Evolutionary conservation across 2,113 vertebrate genomes (phyloP).

Genomic region (Pampusana beccarii): DNA sequence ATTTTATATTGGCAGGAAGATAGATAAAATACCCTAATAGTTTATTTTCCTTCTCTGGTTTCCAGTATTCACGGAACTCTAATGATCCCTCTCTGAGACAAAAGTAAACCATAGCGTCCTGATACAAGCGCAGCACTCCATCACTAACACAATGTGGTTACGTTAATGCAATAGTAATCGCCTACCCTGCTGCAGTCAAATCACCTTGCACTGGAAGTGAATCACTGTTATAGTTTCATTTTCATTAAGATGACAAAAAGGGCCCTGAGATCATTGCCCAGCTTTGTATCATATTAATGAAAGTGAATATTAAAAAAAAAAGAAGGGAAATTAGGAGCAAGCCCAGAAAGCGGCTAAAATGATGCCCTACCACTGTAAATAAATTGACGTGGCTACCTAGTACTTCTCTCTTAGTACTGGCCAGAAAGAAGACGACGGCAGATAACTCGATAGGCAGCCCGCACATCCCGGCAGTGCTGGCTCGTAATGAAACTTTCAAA

Average conservation of each 20-base stretch:
- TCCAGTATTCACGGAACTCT: conserved; percentile 46
- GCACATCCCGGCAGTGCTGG: not conserved
- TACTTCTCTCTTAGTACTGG: rapidly evolving
- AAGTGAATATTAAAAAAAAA: not conserved
- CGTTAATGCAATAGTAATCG: conserved; percentile 34
- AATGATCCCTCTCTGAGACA: conserved; percentile 39
- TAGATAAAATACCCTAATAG: conserved; percentile 23
- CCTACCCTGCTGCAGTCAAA: conserved; percentile 4
- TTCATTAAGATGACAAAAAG: conserved; percentile 10
- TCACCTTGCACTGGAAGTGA: not conserved
- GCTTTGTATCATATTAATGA: not conserved
- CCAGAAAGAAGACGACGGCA: not conserved
- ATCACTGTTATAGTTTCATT: not conserved
- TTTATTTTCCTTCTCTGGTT: conserved; percentile 12
- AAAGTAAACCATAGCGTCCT: conserved; percentile 18
- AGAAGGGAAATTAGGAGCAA: not conserved
- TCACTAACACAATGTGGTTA: conserved; percentile 10
- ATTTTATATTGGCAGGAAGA: conserved; percentile 1
- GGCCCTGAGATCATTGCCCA: not conserved
- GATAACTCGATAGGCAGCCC: not conserved
- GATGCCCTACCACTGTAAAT: not conserved
- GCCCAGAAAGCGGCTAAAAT: not conserved
- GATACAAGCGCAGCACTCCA: not conserved
- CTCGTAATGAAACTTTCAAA: not conserved
- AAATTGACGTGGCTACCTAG: not conserved